Conservation (phyloP, 1,140 invertebrate species). For the Battus philenor region DNA sequence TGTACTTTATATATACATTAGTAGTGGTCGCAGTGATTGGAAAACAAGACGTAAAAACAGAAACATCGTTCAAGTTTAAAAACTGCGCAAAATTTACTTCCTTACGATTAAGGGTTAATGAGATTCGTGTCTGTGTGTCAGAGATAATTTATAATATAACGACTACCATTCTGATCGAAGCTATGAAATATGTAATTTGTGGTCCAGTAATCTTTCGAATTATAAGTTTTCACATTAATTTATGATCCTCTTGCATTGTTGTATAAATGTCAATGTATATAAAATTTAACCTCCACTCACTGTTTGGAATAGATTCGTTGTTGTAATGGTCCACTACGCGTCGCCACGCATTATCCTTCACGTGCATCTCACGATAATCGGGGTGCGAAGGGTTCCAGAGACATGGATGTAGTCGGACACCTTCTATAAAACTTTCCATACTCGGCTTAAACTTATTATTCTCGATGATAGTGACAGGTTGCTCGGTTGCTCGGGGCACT, state of each 20-base stretch:
- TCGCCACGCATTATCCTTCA: constrained; percentile 56
- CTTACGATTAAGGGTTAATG: too few species aligned
- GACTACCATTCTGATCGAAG: too few species aligned
- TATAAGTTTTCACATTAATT: background rate
- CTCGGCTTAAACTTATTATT: background rate
- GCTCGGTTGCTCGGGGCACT: background rate
- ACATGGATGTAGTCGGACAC: constrained; percentile 49
- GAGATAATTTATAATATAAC: too few species aligned
- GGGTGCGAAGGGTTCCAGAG: constrained; percentile 62
- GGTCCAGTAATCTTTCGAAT: background rate
- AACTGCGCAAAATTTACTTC: too few species aligned
- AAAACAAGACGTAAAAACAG: too few species aligned
- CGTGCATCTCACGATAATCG: constrained; percentile 52
- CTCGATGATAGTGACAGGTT: constrained; percentile 1
- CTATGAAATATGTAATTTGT: background rate
- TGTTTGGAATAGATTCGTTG: constrained; percentile 45
- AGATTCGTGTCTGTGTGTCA: too few species aligned
- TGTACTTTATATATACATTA: too few species aligned
- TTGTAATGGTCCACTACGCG: constrained; percentile 48
- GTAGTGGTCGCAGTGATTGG: too few species aligned
- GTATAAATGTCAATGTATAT: background rate
- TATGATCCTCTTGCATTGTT: background rate
- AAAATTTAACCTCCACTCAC: constrained; percentile 38
- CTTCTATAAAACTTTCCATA: constrained; percentile 61
- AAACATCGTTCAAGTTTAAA: too few species aligned